Conservation (phyloP, 2,797 vertebrate species). For the Melanotaenia nigrans region DNA sequence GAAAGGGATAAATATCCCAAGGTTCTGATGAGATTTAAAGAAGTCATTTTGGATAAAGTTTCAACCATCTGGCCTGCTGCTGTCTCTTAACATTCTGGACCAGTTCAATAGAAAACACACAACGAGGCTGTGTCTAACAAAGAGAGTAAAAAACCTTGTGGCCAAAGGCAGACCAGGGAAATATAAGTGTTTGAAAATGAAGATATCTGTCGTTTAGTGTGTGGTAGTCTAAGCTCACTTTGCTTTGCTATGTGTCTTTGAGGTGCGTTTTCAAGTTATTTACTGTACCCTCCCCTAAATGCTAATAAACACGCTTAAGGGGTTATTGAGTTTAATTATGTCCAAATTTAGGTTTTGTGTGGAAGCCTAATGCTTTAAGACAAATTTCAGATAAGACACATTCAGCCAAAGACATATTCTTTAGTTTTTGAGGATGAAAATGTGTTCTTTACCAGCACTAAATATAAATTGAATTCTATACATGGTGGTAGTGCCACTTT, state of each 20-base stretch:
- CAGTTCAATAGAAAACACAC: not conserved
- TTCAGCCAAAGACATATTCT: not conserved
- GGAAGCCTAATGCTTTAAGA: too few species aligned
- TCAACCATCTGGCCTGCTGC: too few species aligned
- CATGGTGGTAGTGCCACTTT: not conserved
- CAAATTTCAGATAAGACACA: not conserved
- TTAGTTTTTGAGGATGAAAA: not conserved
- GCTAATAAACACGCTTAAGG: not conserved
- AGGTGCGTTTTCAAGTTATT: not conserved
- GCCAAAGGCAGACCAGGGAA: not conserved
- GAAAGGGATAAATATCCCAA: too few species aligned
- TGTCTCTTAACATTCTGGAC: not conserved
- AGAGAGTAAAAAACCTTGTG: not conserved
- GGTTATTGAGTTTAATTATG: not conserved
- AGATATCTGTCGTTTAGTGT: not conserved
- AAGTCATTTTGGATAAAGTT: too few species aligned
- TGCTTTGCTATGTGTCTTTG: not conserved
- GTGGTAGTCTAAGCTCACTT: not conserved
- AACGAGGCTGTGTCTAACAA: not conserved
- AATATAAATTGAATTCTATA: not conserved
- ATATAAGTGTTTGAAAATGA: not conserved
- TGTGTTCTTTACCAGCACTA: not conserved
- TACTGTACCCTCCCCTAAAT: too few species aligned
- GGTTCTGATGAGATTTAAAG: too few species aligned
- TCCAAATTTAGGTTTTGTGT: too few species aligned